Evolutionary conservation across 1,140 invertebrate genomes (phyloP).

Genomic region (Polypedilum pembai): DNA sequence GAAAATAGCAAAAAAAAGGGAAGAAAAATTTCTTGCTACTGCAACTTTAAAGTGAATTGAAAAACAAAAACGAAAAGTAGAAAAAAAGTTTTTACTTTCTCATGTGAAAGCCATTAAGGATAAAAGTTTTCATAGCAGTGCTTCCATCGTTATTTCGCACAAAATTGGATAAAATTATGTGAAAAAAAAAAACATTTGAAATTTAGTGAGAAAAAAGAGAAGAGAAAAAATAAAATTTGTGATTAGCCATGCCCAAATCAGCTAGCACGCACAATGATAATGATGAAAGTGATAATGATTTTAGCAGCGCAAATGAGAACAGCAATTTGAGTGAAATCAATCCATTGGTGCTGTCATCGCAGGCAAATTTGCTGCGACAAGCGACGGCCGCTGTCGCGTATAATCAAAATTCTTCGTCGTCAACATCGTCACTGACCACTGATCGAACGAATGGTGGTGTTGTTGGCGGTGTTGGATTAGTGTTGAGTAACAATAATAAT

Average conservation of each 20-base stretch:
- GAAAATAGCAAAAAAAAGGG: background rate
- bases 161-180: background rate
- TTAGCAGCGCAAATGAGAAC: conserved; percentile 23
- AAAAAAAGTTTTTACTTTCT: background rate
- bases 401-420: conserved; percentile 12
- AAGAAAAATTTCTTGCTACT: background rate
- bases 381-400: background rate
- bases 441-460: background rate
- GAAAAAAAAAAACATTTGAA: background rate
- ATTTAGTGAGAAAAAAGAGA: background rate
- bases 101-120: conserved; percentile 15
- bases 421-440: background rate
- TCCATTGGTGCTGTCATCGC: background rate
- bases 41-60: background rate
- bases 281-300: conserved; percentile 27
- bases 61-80: background rate
- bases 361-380: conserved; percentile 5
- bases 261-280: conserved; percentile 22
- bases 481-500: background rate
- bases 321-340: conserved; percentile 26
- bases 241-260: conserved; percentile 25
- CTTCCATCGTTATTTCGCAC: conserved; percentile 7
- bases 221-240: background rate
- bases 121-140: background rate
- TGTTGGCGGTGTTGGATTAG: background rate